Evolutionary conservation across 2,113 vertebrate genomes (phyloP).

Genomic region (Semnornis frantzii): DNA sequence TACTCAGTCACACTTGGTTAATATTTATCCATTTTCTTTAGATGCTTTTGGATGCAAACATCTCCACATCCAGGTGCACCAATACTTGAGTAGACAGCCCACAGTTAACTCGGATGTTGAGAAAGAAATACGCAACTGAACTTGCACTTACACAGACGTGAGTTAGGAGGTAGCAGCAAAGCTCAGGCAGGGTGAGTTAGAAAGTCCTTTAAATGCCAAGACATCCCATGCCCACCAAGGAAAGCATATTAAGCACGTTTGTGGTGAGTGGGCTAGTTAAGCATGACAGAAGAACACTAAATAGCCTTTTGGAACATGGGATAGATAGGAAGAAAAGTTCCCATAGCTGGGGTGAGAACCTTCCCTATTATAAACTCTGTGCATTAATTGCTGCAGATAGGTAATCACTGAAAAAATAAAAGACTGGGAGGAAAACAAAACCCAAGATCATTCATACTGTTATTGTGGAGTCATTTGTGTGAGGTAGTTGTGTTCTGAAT

Average conservation of each 20-base stretch:
- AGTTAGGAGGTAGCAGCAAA: not conserved
- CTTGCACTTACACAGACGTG: not conserved
- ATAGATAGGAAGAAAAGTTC: not conserved
- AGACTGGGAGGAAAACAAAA: not conserved
- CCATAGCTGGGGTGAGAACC: no score
- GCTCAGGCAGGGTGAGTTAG: not conserved
- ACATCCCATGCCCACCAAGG: not conserved
- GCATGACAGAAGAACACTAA: not conserved
- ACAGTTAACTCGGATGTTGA: not conserved
- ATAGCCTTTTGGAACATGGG: not conserved
- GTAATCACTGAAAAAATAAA: not conserved
- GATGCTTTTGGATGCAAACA: not conserved
- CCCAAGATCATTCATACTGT: not conserved
- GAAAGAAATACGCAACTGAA: not conserved
- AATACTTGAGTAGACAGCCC: not conserved
- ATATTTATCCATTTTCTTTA: constrained; percentile 20
- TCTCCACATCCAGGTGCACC: not conserved
- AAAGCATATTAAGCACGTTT: not conserved
- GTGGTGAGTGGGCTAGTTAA: not conserved
- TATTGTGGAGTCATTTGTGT: not conserved
- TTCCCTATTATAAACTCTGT: not conserved
- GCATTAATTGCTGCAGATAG: not conserved
- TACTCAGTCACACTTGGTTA: not conserved
- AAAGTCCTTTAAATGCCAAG: not conserved
- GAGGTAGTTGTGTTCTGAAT: not conserved